phyloP scores from a whole-genome alignment of 2,888 invertebrate species.

The Caenorhabditis japonica region DNA sequence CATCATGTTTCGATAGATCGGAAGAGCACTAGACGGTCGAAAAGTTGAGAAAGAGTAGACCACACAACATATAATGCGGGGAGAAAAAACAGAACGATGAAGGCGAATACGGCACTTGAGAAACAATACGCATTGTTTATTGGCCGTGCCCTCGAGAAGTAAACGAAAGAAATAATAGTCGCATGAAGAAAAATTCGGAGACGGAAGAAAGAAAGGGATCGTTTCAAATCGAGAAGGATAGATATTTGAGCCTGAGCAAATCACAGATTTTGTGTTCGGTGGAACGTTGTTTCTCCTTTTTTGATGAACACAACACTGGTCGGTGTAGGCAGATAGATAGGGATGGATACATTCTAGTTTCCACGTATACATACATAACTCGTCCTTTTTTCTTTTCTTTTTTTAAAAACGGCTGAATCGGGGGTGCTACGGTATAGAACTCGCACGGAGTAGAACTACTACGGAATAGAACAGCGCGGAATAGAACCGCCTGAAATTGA shows the following conservation, averaged over 20 bases:
- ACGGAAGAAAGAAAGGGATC: constrained; percentile 17
- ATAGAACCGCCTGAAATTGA: no score
- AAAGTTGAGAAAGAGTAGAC: not conserved
- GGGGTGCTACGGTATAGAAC: no score
- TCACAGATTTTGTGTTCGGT: constrained; percentile 1
- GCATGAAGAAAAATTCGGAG: constrained; percentile 3
- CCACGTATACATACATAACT: no score
- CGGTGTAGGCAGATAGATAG: no score
- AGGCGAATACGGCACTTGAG: constrained; percentile 38
- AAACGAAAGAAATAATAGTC: constrained; percentile 5
- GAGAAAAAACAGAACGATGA: not conserved
- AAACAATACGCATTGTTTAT: constrained; percentile 52
- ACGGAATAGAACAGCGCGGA: no score
- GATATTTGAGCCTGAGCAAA: constrained; percentile 14
- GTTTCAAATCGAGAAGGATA: constrained; percentile 6
- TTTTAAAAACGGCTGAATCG: no score
- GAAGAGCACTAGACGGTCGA: constrained; percentile 14
- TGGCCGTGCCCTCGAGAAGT: constrained; percentile 19
- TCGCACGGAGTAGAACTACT: no score
- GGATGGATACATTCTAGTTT: no score
- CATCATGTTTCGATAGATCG: constrained; percentile 46
- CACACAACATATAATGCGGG: constrained; percentile 1
- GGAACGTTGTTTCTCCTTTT: not conserved
- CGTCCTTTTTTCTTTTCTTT: no score
- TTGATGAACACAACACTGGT: no score